These are phyloP conservation scores for Ctena decussata DNA, from an alignment of 2,888 invertebrate genomes.

Conservation along the genomic window DNA sequence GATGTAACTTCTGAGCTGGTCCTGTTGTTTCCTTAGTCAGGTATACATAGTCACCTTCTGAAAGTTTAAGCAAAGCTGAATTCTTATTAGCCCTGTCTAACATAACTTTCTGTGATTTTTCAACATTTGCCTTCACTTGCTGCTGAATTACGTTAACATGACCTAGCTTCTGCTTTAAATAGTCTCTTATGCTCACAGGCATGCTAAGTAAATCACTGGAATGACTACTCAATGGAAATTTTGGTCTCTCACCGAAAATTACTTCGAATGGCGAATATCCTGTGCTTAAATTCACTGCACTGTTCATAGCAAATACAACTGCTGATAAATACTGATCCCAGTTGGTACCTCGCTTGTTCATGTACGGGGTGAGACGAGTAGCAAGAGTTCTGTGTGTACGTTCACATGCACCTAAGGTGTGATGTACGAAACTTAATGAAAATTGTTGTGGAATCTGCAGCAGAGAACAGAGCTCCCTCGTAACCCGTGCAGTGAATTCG, in stretches of 20 bases:
- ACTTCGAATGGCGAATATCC: constrained; percentile 63
- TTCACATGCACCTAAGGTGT: too few species aligned
- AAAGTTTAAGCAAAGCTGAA: constrained; percentile 8
- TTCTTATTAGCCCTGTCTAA: constrained; percentile 13
- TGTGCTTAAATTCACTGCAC: constrained; percentile 35
- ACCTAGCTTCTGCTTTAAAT: background rate
- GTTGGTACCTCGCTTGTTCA: constrained; percentile 27
- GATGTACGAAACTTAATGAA: constrained; percentile 47
- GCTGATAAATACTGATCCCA: constrained; percentile 33
- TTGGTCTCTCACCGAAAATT: constrained; percentile 39
- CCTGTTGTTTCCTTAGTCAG: constrained; percentile 39
- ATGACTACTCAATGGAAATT: constrained; percentile 38
- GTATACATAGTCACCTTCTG: constrained; percentile 60
- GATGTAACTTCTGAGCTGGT: constrained; percentile 51
- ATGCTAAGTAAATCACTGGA: background rate
- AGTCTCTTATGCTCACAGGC: background rate
- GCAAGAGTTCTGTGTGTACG: constrained; percentile 44
- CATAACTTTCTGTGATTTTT: constrained; percentile 30
- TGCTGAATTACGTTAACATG: background rate
- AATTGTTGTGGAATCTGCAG: constrained; percentile 48
- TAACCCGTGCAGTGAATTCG: too few species aligned
- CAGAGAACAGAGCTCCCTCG: constrained; percentile 39
- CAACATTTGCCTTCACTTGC: constrained; percentile 13
- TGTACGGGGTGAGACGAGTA: constrained; percentile 44
- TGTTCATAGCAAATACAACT: constrained; percentile 59